These are phyloP conservation scores for Plumapathes pennacea DNA, from an alignment of 92 coral and sea anemone genomes.

Conservation along the genomic window DNA sequence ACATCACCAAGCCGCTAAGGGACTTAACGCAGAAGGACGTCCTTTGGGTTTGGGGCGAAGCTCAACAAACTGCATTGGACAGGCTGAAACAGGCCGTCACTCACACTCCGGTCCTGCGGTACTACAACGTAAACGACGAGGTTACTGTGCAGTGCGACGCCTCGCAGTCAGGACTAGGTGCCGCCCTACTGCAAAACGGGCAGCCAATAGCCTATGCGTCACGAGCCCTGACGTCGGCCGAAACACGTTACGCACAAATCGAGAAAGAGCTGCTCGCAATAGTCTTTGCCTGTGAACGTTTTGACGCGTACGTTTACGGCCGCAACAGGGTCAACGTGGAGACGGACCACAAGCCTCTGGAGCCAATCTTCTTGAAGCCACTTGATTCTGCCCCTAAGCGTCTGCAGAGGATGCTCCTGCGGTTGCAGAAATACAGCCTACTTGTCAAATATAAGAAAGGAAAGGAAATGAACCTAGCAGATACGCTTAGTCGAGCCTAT, in stretches of 20 bases:
- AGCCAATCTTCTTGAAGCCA: conserved; percentile 50
- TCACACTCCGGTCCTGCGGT: conserved; percentile 36
- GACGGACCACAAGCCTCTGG: conserved; percentile 46
- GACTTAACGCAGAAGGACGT: conserved; percentile 37
- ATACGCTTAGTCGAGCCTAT: conserved; percentile 26
- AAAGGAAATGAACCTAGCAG: conserved; percentile 29
- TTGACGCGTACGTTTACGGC: conserved; percentile 47
- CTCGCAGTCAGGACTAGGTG: conserved; percentile 49
- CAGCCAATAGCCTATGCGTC: conserved; percentile 54
- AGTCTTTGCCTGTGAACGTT: conserved; percentile 31
- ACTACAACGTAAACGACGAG: conserved; percentile 32
- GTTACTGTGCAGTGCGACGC: conserved; percentile 58
- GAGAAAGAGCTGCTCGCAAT: conserved; percentile 56
- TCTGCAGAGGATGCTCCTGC: conserved; percentile 18
- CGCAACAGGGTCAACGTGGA: conserved; percentile 28
- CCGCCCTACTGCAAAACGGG: conserved; percentile 44
- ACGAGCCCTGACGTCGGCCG: conserved; percentile 41
- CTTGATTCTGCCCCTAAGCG: conserved; percentile 44
- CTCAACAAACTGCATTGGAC: conserved; percentile 53
- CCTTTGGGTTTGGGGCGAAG: conserved; percentile 32
- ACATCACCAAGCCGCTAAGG: conserved; percentile 52
- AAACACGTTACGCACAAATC: conserved; percentile 37
- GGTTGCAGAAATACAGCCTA: conserved; percentile 17
- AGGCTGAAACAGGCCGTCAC: conserved; percentile 48
- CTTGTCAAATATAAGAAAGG: conserved; percentile 25